A percentile compares a stretch with the other conserved stretches of the same genome.
These are phyloP conservation scores for Perdita meconis DNA, from an alignment of 2,888 invertebrate species.

Conservation along the genomic window DNA sequence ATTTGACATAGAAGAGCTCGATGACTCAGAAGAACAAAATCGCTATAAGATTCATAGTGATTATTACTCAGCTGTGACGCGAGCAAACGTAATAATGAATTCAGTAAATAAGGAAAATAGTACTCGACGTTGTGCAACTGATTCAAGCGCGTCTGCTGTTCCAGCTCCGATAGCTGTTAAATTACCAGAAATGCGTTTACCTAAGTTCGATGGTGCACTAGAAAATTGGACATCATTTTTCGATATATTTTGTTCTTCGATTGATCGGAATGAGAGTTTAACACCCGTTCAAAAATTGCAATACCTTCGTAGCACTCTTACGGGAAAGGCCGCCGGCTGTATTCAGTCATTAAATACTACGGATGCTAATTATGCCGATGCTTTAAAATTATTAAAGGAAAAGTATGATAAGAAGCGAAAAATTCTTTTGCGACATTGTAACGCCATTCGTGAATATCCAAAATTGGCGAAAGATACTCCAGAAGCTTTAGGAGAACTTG, in stretches of 20 bases:
- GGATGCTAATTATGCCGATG: neutral
- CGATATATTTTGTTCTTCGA: neutral
- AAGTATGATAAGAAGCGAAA: conserved; percentile 17
- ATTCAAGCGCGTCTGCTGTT: neutral
- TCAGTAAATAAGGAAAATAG: neutral
- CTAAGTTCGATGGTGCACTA: conserved; percentile 2
- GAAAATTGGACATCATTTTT: conserved; percentile 14
- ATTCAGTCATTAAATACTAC: neutral
- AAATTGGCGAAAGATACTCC: neutral
- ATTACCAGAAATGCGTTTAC: conserved; percentile 5
- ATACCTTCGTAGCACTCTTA: too few relatives aligned
- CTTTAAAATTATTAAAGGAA: conserved; percentile 2
- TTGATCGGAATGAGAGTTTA: conserved; percentile 9
- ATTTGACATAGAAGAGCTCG: neutral
- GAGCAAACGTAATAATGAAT: neutral
- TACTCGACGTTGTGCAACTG: neutral
- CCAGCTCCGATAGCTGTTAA: neutral
- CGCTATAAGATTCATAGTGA: neutral
- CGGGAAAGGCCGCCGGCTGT: conserved; percentile 12
- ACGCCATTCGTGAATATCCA: conserved; percentile 10
- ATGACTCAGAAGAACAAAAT: neutral
- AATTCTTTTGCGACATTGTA: neutral
- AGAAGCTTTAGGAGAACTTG: conserved; percentile 1
- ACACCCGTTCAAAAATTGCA: conserved; percentile 19
- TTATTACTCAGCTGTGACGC: neutral